Evolutionary conservation across 2,888 invertebrate genomes (phyloP).

Genomic region (Tetragonula carbonaria): DNA sequence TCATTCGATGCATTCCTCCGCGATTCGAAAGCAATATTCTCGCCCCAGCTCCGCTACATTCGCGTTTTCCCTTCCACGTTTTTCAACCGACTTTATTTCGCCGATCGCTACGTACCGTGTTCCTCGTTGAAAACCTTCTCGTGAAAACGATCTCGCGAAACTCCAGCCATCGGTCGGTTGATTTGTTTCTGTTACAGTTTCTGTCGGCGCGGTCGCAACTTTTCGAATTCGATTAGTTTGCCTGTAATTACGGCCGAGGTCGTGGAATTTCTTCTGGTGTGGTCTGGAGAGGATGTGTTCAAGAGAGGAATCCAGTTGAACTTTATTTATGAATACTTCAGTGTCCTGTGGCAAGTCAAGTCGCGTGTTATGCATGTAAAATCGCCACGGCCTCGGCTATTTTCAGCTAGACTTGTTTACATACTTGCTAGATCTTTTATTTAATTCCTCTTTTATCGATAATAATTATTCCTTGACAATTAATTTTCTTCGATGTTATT

Average conservation of each 20-base stretch:
- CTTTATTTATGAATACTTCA: neutral
- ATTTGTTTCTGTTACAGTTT: neutral
- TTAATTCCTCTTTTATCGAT: too few relatives aligned
- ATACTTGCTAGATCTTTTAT: too few relatives aligned
- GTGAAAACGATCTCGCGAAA: neutral
- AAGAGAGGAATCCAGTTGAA: neutral
- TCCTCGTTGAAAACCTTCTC: neutral
- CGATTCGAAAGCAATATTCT: slow-evolving; percentile 29
- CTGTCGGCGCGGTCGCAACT: neutral
- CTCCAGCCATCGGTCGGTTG: neutral
- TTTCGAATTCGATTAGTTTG: neutral
- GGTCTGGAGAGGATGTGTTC: neutral
- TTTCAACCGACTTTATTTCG: neutral
- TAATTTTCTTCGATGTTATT: too few relatives aligned
- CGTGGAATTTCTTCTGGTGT: neutral
- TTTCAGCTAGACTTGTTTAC: neutral
- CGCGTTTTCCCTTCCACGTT: neutral
- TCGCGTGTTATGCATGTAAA: too few relatives aligned
- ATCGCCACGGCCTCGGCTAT: neutral
- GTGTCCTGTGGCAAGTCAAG: neutral
- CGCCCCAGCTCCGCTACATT: neutral
- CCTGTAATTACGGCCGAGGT: neutral
- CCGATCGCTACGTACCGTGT: neutral
- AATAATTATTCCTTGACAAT: too few relatives aligned
- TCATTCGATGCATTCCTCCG: slow-evolving; percentile 56